Evolutionary conservation across 2,113 vertebrate species (phyloP).

Genomic region (Raja brachyura): DNA sequence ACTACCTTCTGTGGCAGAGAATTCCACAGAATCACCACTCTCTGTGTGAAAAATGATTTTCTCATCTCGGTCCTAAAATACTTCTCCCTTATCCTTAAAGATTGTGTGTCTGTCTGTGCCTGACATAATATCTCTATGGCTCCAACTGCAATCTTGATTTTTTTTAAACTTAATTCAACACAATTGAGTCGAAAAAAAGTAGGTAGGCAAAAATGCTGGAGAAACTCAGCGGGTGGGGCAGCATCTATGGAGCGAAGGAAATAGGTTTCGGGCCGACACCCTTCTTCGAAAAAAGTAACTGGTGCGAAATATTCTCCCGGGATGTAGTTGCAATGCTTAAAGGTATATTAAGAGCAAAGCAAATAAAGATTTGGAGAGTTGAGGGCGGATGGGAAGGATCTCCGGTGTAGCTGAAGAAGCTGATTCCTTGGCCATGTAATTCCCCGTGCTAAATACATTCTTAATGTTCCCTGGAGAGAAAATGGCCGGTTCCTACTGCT

Average conservation of each 20-base stretch:
- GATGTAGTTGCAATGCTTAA: not conserved
- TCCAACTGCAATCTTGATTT: not conserved
- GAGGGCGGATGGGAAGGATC: not conserved
- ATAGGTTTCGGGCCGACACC: too few species aligned
- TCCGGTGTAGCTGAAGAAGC: not conserved
- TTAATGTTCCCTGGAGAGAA: not conserved
- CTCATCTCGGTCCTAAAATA: too few species aligned
- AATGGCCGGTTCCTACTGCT: not conserved
- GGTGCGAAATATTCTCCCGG: not conserved
- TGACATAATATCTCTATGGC: not conserved
- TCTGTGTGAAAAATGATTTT: too few species aligned
- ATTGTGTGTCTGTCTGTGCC: too few species aligned
- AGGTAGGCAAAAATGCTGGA: too few species aligned
- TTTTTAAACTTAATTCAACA: not conserved
- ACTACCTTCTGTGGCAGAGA: too few species aligned
- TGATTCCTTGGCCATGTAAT: not conserved
- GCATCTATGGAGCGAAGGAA: too few species aligned
- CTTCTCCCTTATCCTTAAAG: too few species aligned
- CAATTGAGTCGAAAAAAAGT: too few species aligned
- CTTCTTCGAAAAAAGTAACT: not conserved
- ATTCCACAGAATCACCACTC: too few species aligned
- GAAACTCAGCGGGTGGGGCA: too few species aligned
- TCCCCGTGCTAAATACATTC: not conserved
- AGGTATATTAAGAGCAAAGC: not conserved
- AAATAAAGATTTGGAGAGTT: not conserved